Evolutionary conservation across 2,888 invertebrate genomes (phyloP), one percentile per base, ranked within the genome.

Genomic region (Matsumyia berberina): DNA sequence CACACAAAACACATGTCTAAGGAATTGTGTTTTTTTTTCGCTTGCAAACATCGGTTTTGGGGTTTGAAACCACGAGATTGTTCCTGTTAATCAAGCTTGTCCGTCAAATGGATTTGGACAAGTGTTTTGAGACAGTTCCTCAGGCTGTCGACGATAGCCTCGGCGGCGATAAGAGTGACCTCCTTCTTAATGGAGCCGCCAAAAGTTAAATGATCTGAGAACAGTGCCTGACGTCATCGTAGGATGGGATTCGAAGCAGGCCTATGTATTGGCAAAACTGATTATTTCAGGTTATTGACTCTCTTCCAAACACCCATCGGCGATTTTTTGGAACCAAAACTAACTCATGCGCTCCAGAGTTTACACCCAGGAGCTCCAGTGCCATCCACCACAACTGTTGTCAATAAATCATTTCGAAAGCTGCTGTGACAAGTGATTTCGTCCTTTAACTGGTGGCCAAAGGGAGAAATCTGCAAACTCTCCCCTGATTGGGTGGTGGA

Each of bases 231-330:
- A 39, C 62, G 39, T 57, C 2, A 29, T 58, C 15, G 0, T 0
- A 46, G 8, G 11, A 37, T 46, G 17, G 17, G 5, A 35, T 17
- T 55, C 3, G n/a, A 9, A 46, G 11, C 19, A 39, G 9, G 33
- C 12, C 29, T 15, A 11, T 15, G 17, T 33, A 11, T 9, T 8
- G 5, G 11, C 33, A 12, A 44, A 73, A 42, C 35, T 24, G 64
- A 49, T 64, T 64, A 51, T 64, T 49, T 64, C 12, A 24, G 62
- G 60, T 73, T 73, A 58, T 73, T 62, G 44, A 39, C 73, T 8
- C 31, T 19, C 39, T 55, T 53, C 4, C 9, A 12, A 37, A 17
- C 57, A 33, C 33, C 42, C 37, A 9, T 39, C 12, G 58, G 24
- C 19, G 8, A 1, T 11, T n/a, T 37, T 57, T 58, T 58, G 7